Base-by-base conservation (phyloP, 2,113 vertebrate species). In the Protomyctophum bolini region DNA sequence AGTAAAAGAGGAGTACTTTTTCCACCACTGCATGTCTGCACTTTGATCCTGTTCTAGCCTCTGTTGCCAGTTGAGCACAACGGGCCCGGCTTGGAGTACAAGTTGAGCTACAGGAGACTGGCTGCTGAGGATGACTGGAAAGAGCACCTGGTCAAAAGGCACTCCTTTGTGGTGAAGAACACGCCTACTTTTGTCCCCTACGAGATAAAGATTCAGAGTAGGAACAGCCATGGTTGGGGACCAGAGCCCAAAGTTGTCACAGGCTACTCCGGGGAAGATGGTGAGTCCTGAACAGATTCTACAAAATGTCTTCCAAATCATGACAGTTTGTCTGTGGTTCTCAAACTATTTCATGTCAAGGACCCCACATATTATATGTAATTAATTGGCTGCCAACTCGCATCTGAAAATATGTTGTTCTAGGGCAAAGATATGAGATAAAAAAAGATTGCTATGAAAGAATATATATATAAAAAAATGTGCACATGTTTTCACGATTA, bases 181-280 rank as follows among this genome's bases (percentile, higher is more conserved):
- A 95, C 96, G 0, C 92, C 95, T 4, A 96, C 96, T 0, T 99
- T 96, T 0, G 91, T 96, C 45, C 97, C 95, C 1, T 99, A 97
- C 0, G 96, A 99, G 76, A 92, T 99, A 81, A 95, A 95, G 78
- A 93, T 99, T 47, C 98, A 97, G 80, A 95, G 96, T 0, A 80
- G 94, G 28, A 99, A 99, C 72, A 89, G 89, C 14, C 73, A 95
- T 0, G 97, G 97, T 6, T 88, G 92, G 9, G 97, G 94, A 6
- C 96, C 97, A 0, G 94, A 95, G 0, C 97, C 98, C 0, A 92
- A 90, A 11, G 0, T 93, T 7, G 89, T 94, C 62, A 92, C 91
- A 0, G 95, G 96, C 0, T 97, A 97, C 76, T 98, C 98, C 0
- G 97, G 97, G 78, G 98, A 98, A 85, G 98, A 98, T 3, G 83